phyloP scores from a whole-genome alignment of 2,797 vertebrate genomes.

The Ctenopoma multispine region DNA sequence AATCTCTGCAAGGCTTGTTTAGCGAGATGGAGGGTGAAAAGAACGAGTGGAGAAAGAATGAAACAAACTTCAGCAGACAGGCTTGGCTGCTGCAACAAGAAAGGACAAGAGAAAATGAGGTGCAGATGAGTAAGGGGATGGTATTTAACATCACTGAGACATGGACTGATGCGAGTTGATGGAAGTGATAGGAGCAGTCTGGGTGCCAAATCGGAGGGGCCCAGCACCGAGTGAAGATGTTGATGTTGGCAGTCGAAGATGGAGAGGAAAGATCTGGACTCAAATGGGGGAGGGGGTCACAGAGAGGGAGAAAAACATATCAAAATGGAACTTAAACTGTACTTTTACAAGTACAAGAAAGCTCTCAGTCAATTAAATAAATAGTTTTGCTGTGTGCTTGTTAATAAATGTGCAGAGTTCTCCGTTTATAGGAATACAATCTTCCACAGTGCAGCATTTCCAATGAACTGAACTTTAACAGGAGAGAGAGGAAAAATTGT shows the following conservation, averaged over 20 bases:
- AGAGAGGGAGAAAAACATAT: background rate
- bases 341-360: constrained; percentile 18
- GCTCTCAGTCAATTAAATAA: constrained; percentile 8
- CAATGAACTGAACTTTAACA: constrained; percentile 54
- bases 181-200: constrained; percentile 52
- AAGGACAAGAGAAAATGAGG: constrained; percentile 63
- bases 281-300: background rate
- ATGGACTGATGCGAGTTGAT: constrained; percentile 46
- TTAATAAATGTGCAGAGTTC: constrained; percentile 41
- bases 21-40: constrained; percentile 21
- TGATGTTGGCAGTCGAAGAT: constrained; percentile 36
- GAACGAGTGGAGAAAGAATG: constrained; percentile 17
- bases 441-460: constrained; percentile 34
- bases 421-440: constrained; percentile 57
- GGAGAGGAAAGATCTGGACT: constrained; percentile 24
- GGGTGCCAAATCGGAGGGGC: constrained; percentile 52
- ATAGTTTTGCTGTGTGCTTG: constrained; percentile 16
- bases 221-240: constrained; percentile 35
- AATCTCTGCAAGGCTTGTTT: constrained; percentile 65
- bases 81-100: constrained; percentile 46
- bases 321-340: constrained; percentile 20
- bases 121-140: constrained; percentile 66
- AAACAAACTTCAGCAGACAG: constrained; percentile 27
- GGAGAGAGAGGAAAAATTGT: constrained; percentile 35
- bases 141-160: constrained; percentile 65